phyloP scores from a whole-genome alignment of 2,113 vertebrate genomes.

The Glaucidium brasilianum region DNA sequence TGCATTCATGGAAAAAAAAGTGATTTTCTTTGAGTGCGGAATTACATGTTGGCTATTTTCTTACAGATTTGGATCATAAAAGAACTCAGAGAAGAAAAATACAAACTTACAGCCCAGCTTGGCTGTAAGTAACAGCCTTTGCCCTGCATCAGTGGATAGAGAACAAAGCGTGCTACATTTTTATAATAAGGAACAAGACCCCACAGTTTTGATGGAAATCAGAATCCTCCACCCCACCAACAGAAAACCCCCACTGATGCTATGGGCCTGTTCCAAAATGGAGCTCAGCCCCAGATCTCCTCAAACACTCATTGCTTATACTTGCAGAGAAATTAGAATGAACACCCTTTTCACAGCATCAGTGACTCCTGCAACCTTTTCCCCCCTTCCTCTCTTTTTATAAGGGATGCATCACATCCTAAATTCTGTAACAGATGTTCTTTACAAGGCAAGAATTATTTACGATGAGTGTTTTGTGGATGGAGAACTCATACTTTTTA shows the following conservation, averaged over 20 bases:
- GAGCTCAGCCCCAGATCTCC: neutral
- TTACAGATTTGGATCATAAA: conserved; percentile 18
- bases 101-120: neutral
- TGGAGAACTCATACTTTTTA: neutral
- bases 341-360: neutral
- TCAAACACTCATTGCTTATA: neutral
- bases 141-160: neutral
- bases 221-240: neutral
- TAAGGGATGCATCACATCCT: conserved; percentile 15
- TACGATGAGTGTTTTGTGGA: neutral
- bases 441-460: conserved; percentile 12
- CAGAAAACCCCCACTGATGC: neutral
- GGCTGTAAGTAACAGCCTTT: conserved; percentile 5
- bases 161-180: neutral
- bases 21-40: neutral
- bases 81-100: neutral
- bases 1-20: neutral
- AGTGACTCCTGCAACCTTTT: neutral
- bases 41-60: conserved; percentile 34
- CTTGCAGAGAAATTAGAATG: neutral
- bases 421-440: conserved; percentile 23
- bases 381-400: neutral
- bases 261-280: neutral
- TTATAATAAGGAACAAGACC: neutral
- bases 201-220: neutral